Base-by-base conservation (phyloP, 2,113 vertebrate species). In the Corythaixoides concolor region DNA sequence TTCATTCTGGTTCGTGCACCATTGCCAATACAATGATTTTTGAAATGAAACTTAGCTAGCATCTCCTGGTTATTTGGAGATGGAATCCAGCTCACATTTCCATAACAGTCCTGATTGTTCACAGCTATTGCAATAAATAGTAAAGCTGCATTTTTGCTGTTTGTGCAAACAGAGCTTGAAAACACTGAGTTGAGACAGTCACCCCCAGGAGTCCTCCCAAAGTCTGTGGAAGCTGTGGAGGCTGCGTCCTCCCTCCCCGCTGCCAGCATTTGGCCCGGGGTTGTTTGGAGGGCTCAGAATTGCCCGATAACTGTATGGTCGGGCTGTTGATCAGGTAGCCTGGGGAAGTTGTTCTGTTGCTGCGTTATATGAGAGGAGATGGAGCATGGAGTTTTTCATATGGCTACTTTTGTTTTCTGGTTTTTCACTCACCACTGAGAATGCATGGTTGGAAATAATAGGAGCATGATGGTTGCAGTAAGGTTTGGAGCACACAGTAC, bases 391-490 rank as follows among this genome's bases (percentile, higher is more conserved):
- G 30, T 3, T 23, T 47, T 49, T 55, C 39, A 8, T n/a, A 3
- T 27, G 26, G 11, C 23, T 87, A 11, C 11, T 39, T 32, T 60
- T 41, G 23, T 24, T 72, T 83, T 23, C 8, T n/a, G 41, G 4
- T 47, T n/a, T 83, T 64, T 63, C 24, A 45, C 12, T 35, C 74
- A 24, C 18, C 21, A 15, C 20, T 39, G 32, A 37, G 78, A 56
- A 60, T 6, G 6, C 0, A 1, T 43, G 50, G 23, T 15, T 43
- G 23, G 27, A 70, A 75, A 15, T 27, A 0, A 0, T 14, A 39
- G 64, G 35, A 60, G 9, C 24, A 6, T 13, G 64, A 47, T 56
- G 35, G 8, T 66, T 43, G 5, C 1, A 2, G 22, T 60, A 14
- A 27, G 10, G 21, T 52, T 50, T 35, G 47, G 52, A 75, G 47